Evolutionary conservation across 2,888 invertebrate species (phyloP), one percentile per base, ranked within the genome.

Genomic region (Synanthedon tipuliformis): DNA sequence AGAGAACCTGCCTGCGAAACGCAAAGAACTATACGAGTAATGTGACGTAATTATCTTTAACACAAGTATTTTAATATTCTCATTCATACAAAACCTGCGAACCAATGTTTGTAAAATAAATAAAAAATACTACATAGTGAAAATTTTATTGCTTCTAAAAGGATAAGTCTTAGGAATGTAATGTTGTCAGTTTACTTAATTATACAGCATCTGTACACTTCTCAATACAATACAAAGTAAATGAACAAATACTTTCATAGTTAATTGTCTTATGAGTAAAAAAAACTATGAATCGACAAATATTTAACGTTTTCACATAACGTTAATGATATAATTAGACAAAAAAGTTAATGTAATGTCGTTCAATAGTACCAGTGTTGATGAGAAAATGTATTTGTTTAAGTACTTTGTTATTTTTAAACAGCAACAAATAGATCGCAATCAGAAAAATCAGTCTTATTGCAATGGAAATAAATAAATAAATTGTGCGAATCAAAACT

Each of bases 401-500:
- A 23, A 5, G 23, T 23, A 13, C 13, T 13, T 45, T 15, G 45
- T 13, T 45, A 45, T 45, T 13, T 45, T 41, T 45, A 12, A 45
- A 8, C 13, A 7, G 45, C 4, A 15, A 12, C 7, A 13, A 45
- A n/a, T 45, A n/a, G 8, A 15, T 45, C 15, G 45, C 15, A 45
- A 45, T 45, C 4, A 45, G 45, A 12, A 45, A 45, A 45, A 45
- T 15, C 7, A 45, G 45, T 15, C 45, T 12, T 45, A 45, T 13
- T 45, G 15, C 15, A 45, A 5, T 45, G 3, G 12, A 49, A 49
- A 49, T 49, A 49, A 49, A 49, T 16, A 18, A 12, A 41, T 23
- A 49, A 49, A 16, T 49, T 16, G 16, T 49, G 4, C 49, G 12
- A 16, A 49, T 49, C 49, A 74, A 72, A 73, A 71, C 73, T 63